These are phyloP conservation scores for Liolophura sinensis DNA, from an alignment of 1,140 invertebrate genomes.

Conservation along the genomic window DNA sequence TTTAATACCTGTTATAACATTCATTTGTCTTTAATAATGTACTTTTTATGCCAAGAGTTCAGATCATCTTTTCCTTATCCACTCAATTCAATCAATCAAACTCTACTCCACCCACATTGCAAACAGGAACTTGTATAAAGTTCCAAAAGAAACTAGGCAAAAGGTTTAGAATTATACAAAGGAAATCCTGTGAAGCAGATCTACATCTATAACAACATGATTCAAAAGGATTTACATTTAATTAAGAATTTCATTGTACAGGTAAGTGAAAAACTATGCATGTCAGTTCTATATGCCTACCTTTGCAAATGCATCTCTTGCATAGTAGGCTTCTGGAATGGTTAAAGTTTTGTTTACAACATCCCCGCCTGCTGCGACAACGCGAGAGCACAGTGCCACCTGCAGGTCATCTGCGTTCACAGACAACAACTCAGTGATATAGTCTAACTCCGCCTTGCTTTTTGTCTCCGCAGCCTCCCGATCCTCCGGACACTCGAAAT, in stretches of 20 bases:
- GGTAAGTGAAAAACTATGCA: slow-evolving; percentile 4
- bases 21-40: too few relatives aligned
- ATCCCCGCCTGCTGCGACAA: slow-evolving; percentile 91
- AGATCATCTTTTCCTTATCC: too few relatives aligned
- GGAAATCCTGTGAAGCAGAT: too few relatives aligned
- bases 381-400: slow-evolving; percentile 78
- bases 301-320: slow-evolving; percentile 92
- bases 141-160: too few relatives aligned
- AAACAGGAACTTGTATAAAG: too few relatives aligned
- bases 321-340: slow-evolving; percentile 80
- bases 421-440: slow-evolving; percentile 72
- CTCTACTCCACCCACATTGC: too few relatives aligned
- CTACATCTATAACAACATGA: too few relatives aligned
- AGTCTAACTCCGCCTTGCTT: slow-evolving; percentile 65
- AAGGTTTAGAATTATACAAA: too few relatives aligned
- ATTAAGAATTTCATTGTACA: slow-evolving; percentile 9
- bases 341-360: slow-evolving; percentile 92
- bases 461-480: slow-evolving; percentile 68
- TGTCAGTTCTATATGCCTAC: too few relatives aligned
- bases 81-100: too few relatives aligned
- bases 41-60: too few relatives aligned
- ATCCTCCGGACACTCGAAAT: slow-evolving; percentile 67
- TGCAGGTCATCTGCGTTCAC: slow-evolving; percentile 75
- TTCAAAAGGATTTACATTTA: background rate
- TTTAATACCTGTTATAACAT: too few relatives aligned